phyloP scores from a whole-genome alignment of 2,113 vertebrate species.

The Sinocyclocheilus anophthalmus region DNA sequence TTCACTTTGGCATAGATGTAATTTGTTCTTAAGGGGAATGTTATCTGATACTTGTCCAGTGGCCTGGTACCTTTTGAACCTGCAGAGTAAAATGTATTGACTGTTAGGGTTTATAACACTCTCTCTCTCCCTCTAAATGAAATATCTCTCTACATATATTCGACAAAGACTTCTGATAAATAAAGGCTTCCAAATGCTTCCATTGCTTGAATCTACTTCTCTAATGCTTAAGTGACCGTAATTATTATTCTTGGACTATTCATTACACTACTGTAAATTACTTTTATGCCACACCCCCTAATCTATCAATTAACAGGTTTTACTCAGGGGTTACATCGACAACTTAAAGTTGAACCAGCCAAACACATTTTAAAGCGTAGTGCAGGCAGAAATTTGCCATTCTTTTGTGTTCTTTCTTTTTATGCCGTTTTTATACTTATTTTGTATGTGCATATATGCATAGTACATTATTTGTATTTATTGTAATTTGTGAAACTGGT shows the following conservation, averaged over 20 bases:
- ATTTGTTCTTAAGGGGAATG: constrained; percentile 93
- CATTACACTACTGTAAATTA: background rate
- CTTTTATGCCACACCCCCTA: background rate
- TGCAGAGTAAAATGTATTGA: constrained; percentile 36
- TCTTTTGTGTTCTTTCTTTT: background rate
- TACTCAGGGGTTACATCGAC: background rate
- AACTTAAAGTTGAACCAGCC: background rate
- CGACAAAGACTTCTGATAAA: background rate
- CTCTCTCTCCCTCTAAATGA: background rate
- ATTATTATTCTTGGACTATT: background rate
- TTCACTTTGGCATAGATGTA: constrained; percentile 99
- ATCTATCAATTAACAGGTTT: background rate
- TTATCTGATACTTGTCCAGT: constrained; percentile 91
- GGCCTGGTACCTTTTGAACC: constrained; percentile 89
- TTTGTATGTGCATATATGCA: background rate
- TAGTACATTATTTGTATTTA: background rate
- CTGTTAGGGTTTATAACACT: background rate
- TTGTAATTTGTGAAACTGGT: background rate
- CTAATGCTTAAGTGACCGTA: background rate
- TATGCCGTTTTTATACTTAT: background rate
- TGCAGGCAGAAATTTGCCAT: background rate
- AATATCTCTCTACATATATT: background rate
- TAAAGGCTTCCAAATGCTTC: background rate
- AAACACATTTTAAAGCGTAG: background rate
- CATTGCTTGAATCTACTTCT: background rate